Base-by-base conservation (phyloP, 2,888 invertebrate species). In the Endotricha flammealis region DNA sequence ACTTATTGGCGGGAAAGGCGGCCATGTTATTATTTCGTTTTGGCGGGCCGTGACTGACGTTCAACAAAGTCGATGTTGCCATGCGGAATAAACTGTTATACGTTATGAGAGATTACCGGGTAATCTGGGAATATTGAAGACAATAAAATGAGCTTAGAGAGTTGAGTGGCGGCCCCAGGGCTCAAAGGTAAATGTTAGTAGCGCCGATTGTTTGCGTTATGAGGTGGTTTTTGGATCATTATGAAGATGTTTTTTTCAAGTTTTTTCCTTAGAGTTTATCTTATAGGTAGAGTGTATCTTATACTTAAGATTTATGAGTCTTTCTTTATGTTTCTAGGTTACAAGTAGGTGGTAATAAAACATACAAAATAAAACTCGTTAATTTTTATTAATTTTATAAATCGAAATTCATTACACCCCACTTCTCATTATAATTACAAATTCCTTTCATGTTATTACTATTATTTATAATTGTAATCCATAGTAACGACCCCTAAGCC, bases 61-160 rank as follows among this genome's bases (percentile, higher is more conserved):
- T 69, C 60, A 57, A 72, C 74, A 77, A 78, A 77, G 79, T 70
- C 74, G 75, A 73, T 81, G 85, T 82, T 85, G 74, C 81, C 83
- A 83, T 80, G 83, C 79, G 80, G 77, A 86, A 86, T 85, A 85
- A 86, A 83, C 83, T 78, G 83, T 79, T 79, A 73, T 79, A 69
- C 69, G 76, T 83, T 83, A 83, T 82, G 79, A 83, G 82, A 78
- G 85, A 85, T 86, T 86, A 81, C 56, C 53, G 63, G 65, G 72
- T 86, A 86, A 86, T 85, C 85, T 85, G 85, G 82, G 82, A 82
- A 85, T 85, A 86, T 85, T 83, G 79, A 81, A 85, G 79, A 85
- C 85, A 85, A 85, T 83, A 78, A 83, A 82, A 82, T 81, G 68
- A 80, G 80, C 81, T 82, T 74, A 78, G 57, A 53, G 58, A 57